A percentile compares a stretch with the other conserved stretches of the same genome.
Conservation (phyloP, 2,797 vertebrate species). For the Eidolon dupreanum region DNA sequence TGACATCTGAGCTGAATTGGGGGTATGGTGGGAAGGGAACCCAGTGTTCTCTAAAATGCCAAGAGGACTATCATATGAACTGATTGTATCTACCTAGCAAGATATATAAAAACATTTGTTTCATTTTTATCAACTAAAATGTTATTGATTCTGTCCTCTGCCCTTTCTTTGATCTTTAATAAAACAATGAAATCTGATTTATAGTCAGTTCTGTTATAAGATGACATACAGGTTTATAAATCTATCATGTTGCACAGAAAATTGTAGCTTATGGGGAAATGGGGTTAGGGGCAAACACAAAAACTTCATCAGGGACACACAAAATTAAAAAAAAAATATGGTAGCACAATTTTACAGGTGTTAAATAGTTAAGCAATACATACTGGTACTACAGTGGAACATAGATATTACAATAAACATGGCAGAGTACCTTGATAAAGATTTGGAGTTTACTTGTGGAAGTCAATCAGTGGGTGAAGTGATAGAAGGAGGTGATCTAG, state of each 20-base stretch:
- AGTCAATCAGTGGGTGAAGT: neutral
- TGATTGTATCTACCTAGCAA: neutral
- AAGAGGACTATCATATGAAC: neutral
- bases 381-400: too few species aligned
- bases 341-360: neutral
- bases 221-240: conserved; percentile 27
- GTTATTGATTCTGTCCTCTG: conserved; percentile 34
- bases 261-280: neutral
- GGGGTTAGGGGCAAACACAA: neutral
- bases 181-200: conserved; percentile 52
- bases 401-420: neutral
- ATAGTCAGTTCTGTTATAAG: neutral
- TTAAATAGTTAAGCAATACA: neutral
- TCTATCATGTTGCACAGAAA: neutral
- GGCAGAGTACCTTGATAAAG: neutral
- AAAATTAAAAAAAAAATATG: neutral
- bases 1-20: neutral
- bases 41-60: neutral
- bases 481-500: neutral
- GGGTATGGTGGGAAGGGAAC: neutral
- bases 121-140: conserved; percentile 24
- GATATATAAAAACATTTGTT: neutral
- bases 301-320: neutral
- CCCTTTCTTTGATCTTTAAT: conserved; percentile 58
- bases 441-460: neutral